These are phyloP conservation scores for Fulica atra DNA, from an alignment of 2,113 vertebrate genomes.

Conservation along the genomic window DNA sequence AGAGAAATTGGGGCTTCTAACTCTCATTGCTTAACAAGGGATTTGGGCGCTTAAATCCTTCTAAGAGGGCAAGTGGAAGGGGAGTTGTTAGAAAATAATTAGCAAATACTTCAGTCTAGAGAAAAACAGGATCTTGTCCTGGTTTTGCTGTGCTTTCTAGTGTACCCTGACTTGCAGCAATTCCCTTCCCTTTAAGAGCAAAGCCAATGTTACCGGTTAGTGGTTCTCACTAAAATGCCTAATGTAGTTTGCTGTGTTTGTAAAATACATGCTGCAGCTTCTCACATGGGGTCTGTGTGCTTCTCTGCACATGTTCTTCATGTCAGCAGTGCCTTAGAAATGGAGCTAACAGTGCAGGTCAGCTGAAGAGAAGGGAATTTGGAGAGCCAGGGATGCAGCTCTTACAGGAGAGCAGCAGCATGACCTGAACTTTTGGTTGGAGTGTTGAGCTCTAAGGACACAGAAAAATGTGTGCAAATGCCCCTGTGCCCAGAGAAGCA, in stretches of 20 bases:
- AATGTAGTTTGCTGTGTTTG: neutral
- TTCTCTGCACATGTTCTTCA: neutral
- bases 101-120: neutral
- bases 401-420: neutral
- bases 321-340: neutral
- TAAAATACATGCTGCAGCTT: neutral
- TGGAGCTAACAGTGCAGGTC: neutral
- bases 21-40: neutral
- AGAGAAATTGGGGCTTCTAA: neutral
- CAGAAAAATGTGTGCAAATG: rapidly evolving
- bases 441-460: neutral
- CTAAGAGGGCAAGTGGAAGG: neutral
- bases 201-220: neutral
- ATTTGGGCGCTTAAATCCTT: neutral
- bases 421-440: neutral
- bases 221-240: neutral
- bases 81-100: neutral
- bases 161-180: neutral
- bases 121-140: neutral
- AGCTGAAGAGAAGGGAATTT: neutral
- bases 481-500: neutral
- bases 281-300: rapidly evolving
- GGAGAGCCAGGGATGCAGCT: neutral
- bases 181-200: neutral
- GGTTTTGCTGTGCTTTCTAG: neutral